Evolutionary conservation across 2,888 invertebrate genomes (phyloP), one percentile per base, ranked within the genome.

Genomic region (Mamestra brassicae): DNA sequence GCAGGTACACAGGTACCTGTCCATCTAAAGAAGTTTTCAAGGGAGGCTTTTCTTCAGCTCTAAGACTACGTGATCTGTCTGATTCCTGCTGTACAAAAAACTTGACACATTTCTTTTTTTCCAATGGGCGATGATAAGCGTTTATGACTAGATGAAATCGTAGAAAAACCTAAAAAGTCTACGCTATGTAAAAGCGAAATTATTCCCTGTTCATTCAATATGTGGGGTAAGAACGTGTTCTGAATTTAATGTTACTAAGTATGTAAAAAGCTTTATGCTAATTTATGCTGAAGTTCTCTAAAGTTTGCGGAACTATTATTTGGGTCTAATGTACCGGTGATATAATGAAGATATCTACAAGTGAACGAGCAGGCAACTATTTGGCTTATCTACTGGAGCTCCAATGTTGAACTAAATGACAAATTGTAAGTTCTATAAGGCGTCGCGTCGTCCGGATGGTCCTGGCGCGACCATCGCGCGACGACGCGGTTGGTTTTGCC

Each of bases 291-390:
- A 78, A 55, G 61, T 69, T 61, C 62, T 78, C 55, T 57, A 45
- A 58, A 52, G 45, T 79, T 79, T 76, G 36, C 50, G 62, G 26
- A 52, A 72, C 57, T 80, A 63, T 52, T 58, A 58, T 47, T 26
- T 38, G 38, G 10, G 36, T 62, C 11, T 69, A n/a, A 50, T 50
- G n/a, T 13, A n/a, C 38, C 26, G 6, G 26, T 26, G 36, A n/a
- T 38, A 13, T 45, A 54, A n/a, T 58, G 38, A 38, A 26, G 13
- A 7, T 36, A 38, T 5, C 26, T 45, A 52, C 4, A 17, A 17
- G 36, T 54, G 45, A 58, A 54, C 47, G 58, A 50, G n/a, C 26
- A 38, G 54, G n/a, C 47, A 34, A 54, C 11, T 61, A 34, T 50
- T 36, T 55, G 54, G 26, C 54, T 47, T 26, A 38, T 26, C 17